A percentile compares a stretch with the other conserved stretches of the same genome.
Evolutionary conservation across 2,113 vertebrate genomes (phyloP).

Genomic region (Galbula dea): DNA sequence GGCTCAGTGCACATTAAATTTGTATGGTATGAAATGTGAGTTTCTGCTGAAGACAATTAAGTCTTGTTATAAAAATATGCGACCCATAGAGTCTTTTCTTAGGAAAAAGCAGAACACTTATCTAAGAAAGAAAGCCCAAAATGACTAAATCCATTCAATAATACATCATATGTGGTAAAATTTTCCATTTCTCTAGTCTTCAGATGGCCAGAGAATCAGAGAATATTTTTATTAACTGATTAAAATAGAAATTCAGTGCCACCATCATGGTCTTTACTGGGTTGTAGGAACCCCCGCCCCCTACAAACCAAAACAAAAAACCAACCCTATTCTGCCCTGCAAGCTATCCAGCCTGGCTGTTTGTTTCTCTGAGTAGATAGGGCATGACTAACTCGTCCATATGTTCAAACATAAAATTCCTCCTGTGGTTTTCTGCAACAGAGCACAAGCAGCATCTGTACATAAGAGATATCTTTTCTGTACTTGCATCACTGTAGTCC

Average conservation of each 20-base stretch:
- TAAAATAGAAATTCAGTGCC: constrained; percentile 36
- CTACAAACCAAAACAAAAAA: too few species aligned
- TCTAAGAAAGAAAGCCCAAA: not conserved
- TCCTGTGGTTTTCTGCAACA: constrained; percentile 51
- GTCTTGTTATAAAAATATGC: not conserved
- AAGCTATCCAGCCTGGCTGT: constrained; percentile 53
- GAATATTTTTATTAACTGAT: not conserved
- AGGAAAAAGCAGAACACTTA: not conserved
- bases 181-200: not conserved
- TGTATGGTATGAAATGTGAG: not conserved
- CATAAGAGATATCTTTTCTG: not conserved
- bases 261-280: not conserved
- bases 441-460: constrained; percentile 48
- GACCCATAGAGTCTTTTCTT: not conserved
- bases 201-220: not conserved
- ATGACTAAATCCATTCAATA: not conserved
- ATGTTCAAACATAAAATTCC: constrained; percentile 61
- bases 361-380: constrained; percentile 61
- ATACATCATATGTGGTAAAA: not conserved
- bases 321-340: constrained; percentile 26
- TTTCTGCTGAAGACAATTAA: not conserved
- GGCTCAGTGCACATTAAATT: not conserved
- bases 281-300: not conserved
- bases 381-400: constrained; percentile 64
- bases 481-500: not conserved